These are phyloP conservation scores for Trichopria drosophilae DNA, from an alignment of 2,888 invertebrate genomes.

Conservation along the genomic window DNA sequence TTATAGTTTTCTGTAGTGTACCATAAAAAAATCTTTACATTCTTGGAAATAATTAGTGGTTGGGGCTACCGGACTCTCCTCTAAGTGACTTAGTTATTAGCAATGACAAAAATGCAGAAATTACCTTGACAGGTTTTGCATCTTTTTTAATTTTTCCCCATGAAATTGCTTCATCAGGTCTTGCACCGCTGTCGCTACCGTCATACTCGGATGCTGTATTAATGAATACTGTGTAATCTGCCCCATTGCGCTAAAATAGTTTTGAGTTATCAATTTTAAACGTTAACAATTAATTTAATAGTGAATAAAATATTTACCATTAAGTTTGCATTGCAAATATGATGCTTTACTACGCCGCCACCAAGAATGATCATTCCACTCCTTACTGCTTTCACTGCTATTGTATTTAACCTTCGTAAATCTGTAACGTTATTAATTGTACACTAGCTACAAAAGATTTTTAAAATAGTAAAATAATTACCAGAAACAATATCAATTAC, in stretches of 20 bases:
- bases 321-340: constrained; percentile 98
- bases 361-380: constrained; percentile 97
- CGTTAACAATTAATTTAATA: constrained; percentile 9
- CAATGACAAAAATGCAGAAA: no score
- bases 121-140: constrained; percentile 85
- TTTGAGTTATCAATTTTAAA: no score
- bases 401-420: constrained; percentile 84
- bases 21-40: not conserved
- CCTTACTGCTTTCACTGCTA: constrained; percentile 89
- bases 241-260: constrained; percentile 80
- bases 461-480: constrained; percentile 45
- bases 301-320: constrained; percentile 85
- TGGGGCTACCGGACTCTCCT: no score
- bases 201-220: constrained; percentile 97
- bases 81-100: not conserved
- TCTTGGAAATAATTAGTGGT: no score
- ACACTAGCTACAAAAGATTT: not conserved
- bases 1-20: no score
- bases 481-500: constrained; percentile 89
- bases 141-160: constrained; percentile 96
- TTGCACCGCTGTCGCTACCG: constrained; percentile 96
- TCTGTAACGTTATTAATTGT: constrained; percentile 61
- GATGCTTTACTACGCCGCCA: constrained; percentile 97
- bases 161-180: constrained; percentile 97
- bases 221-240: constrained; percentile 91